A percentile compares a stretch with the other conserved stretches of the same genome.
These are phyloP conservation scores for Tetramorium parvispinum DNA, from an alignment of 1,140 invertebrate genomes.

Conservation along the genomic window DNA sequence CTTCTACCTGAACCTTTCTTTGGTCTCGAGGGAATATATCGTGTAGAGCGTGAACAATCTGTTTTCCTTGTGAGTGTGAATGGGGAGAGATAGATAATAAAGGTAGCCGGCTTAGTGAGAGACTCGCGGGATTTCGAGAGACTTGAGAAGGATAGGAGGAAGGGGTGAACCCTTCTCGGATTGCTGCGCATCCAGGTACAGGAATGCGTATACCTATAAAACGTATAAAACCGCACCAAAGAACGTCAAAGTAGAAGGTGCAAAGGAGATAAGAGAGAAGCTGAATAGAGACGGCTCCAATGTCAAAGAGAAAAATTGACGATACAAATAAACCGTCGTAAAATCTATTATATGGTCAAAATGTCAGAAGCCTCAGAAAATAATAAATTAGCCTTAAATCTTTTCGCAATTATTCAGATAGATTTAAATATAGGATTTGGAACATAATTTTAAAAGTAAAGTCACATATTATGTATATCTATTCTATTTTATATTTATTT, in stretches of 20 bases:
- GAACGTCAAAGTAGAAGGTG: not conserved
- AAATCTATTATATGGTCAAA: slow-evolving; percentile 7
- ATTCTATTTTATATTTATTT: too few species aligned
- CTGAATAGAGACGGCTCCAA: slow-evolving; percentile 11
- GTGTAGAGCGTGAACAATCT: slow-evolving; percentile 1
- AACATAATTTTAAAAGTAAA: too few species aligned
- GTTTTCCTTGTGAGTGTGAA: slow-evolving; percentile 26
- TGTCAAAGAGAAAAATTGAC: not conserved
- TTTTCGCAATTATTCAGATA: not conserved
- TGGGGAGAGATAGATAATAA: slow-evolving; percentile 22
- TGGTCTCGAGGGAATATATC: not conserved
- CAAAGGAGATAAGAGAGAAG: not conserved
- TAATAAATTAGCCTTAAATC: not conserved
- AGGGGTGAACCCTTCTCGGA: slow-evolving; percentile 57
- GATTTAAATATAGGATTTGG: not conserved
- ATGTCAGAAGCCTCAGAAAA: not conserved
- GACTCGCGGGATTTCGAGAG: not conserved
- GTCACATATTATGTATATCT: too few species aligned
- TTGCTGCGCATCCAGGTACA: slow-evolving; percentile 50
- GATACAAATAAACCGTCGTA: not conserved
- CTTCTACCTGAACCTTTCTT: slow-evolving; percentile 15
- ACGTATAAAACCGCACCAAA: slow-evolving; percentile 30
- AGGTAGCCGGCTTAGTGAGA: slow-evolving; percentile 2
- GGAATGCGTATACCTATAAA: slow-evolving; percentile 54
- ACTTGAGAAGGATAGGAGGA: not conserved